A percentile compares a stretch with the other conserved stretches of the same genome.
phyloP scores from a whole-genome alignment of 2,888 invertebrate species.

The Archaeoteleia sp. region DNA sequence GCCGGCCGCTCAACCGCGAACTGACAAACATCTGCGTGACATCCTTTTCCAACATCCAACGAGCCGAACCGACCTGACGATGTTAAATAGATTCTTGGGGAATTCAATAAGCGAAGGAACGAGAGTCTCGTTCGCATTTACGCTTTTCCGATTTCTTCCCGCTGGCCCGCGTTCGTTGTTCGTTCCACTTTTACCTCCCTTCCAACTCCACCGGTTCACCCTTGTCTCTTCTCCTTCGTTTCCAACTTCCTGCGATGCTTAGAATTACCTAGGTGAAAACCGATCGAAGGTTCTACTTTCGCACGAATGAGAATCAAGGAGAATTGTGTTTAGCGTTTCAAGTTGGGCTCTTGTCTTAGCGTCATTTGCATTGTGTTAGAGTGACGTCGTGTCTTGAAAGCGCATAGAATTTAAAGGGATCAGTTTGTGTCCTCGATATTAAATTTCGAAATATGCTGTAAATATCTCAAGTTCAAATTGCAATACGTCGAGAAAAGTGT shows the following conservation, averaged over 20 bases:
- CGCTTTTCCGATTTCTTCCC: constrained; percentile 25
- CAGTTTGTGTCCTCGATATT: too few species aligned
- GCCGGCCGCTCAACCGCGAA: constrained; percentile 57
- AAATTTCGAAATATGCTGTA: too few species aligned
- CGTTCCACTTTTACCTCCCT: neutral
- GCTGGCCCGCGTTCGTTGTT: constrained; percentile 17
- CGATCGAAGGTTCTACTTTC: constrained; percentile 26
- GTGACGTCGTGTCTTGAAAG: constrained; percentile 13
- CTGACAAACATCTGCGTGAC: constrained; percentile 55
- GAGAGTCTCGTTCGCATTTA: constrained; percentile 39
- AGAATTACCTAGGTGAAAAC: constrained; percentile 38
- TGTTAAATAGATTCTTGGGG: constrained; percentile 60
- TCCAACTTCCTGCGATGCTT: constrained; percentile 1
- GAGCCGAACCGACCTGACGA: constrained; percentile 55
- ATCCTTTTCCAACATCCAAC: constrained; percentile 33
- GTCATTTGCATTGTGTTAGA: constrained; percentile 6
- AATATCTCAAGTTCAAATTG: too few species aligned
- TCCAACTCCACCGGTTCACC: too few species aligned
- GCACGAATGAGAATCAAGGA: constrained; percentile 15
- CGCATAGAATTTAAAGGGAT: too few species aligned
- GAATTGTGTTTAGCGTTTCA: constrained; percentile 25
- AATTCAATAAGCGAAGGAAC: constrained; percentile 57
- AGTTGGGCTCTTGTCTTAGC: constrained; percentile 6
- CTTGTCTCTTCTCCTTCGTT: neutral
- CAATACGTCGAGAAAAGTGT: too few species aligned